Base-by-base conservation (phyloP, 2,797 vertebrate species). In the Pseudotriccus pelzelni region DNA sequence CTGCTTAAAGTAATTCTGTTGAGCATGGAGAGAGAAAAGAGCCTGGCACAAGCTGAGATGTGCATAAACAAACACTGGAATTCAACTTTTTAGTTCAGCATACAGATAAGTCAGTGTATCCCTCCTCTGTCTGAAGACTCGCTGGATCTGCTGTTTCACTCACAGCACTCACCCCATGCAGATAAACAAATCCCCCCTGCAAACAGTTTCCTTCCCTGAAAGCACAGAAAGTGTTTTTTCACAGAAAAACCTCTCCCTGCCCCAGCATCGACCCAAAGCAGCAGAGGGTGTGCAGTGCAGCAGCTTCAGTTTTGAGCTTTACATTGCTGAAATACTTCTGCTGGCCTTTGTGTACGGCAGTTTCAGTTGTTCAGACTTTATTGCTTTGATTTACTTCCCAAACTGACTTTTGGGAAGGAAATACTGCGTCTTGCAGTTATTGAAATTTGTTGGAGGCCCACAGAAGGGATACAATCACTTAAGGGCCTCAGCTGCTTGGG, bases 381-480 rank as follows among this genome's bases (percentile, higher is more conserved):
- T 46, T 74, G 78, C 77, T 90, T 88, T 92, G 82, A 91, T 96
- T 90, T 28, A 78, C 87, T 94, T 96, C 94, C 93, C 67, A 58
- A 90, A 76, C 75, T 68, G 69, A 84, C 88, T 93, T 90, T 96
- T 87, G 93, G 88, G 93, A 89, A 94, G 90, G 93, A 96, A 93
- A 84, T 55, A 67, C 77, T 76, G 58, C 0, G 1, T 78, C 90
- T 92, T 93, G 92, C 68, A 73, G 74, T 95, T 95, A 84, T 58
- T 87, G 81, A 96, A 94, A 92, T 79, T 76, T 53, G 83, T 79
- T 87, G 58, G 83, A 97, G 94, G 97, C 97, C 98, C 97, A 97
- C 97, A 98, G 97, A 98, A 98, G 98, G 98, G 97, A 98, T 95
- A 72, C 95, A 97, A 94, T 52, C 89, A 93, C 95, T 95, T 64